Evolutionary conservation across 2,113 vertebrate species (phyloP), one percentile per base, ranked within the genome.

Genomic region (Mesoclemmys tuberculata): DNA sequence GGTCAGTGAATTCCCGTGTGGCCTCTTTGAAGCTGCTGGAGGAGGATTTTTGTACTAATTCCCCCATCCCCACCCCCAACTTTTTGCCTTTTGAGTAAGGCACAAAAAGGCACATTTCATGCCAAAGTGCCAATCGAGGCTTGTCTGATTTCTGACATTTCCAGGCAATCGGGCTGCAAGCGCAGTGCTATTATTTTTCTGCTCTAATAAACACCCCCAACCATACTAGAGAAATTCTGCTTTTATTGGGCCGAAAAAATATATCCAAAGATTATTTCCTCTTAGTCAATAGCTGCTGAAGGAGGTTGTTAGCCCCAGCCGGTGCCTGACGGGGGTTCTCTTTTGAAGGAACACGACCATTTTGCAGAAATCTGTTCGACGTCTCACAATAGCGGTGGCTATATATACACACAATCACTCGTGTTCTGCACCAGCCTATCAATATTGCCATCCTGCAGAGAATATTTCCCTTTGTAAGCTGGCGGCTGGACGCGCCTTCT

Each of bases 171-270:
- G 51, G 94, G 92, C 94, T 90, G 94, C 61, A 14, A 87, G 93
- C 84, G 51, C 89, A 90, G 90, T 8, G 1, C 88, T 80, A 3
- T 80, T 91, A 77, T 89, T 95, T 74, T 95, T 90, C 96, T 90
- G 88, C 95, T 96, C 95, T 71, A 93, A 95, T 96, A 95, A 97
- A 94, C 96, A 97, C 86, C 88, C 48, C 82, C 91, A 88, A 81
- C 82, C 91, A 89, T 79, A 95, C 96, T 84, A 94, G 93, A 81
- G 91, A 95, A 80, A 84, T 79, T 38, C 83, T 46, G 87, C 82
- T 95, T 93, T 92, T 95, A 92, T 93, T 22, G 1, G 94, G 87
- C 11, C n/a, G 64, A 2, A n/a, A 74, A 94, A 93, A 52, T 75
- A 54, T 81, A 92, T 77, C 94, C 84, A 94, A 90, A 84, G 88